Base-by-base conservation (phyloP, 1,140 invertebrate species). In the Thalassaphorura encarpata region DNA sequence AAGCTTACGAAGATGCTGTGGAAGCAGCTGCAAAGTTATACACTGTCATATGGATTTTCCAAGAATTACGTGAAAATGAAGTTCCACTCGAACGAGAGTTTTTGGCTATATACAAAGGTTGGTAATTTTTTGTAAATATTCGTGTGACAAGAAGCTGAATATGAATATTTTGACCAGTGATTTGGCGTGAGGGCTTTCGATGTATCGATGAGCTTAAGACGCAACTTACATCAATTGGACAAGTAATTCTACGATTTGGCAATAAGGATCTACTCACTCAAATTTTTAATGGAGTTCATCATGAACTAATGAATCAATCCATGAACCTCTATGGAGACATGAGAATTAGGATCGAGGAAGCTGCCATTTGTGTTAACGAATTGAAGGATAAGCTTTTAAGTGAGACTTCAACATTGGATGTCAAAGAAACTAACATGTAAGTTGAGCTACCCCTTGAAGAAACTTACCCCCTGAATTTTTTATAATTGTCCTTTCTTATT, bases 21-120 rank as follows among this genome's bases (percentile, higher is more conserved):
- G 5, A 26, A 13, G 13, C n/a, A 0, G 18, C 56, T 13, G 2
- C 27, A 0, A 50, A 52, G 36, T 26, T 64, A 1, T n/a, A 54
- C 0, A 21, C 6, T 11, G 42, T 52, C 18, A 46, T 54, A 1
- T 0, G 31, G n/a, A 60, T 60, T 18, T 60, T 64, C 23, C 16
- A 33, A 6, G 46, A 27, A 0, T 18, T 64, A 6, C 42, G 58
- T 18, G 58, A 64, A 18, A 28, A 55, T 24, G 62, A 64, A 43
- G 58, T 64, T 26, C 62, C 62, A 8, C 27, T 58, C 13, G 62
- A 64, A 24, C 15, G 52, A 6, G 55, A 64, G 26, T 61, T 60
- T 41, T 16, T 60, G 0, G 21, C 23, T 28, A 53, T 63, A n/a
- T 59, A 48, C 31, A 51, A 51, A 31, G 49, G 58, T 56, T 31